A percentile compares a stretch with the other conserved stretches of the same genome.
Conservation (phyloP, 2,113 vertebrate genomes). For the Agelaius phoeniceus region DNA sequence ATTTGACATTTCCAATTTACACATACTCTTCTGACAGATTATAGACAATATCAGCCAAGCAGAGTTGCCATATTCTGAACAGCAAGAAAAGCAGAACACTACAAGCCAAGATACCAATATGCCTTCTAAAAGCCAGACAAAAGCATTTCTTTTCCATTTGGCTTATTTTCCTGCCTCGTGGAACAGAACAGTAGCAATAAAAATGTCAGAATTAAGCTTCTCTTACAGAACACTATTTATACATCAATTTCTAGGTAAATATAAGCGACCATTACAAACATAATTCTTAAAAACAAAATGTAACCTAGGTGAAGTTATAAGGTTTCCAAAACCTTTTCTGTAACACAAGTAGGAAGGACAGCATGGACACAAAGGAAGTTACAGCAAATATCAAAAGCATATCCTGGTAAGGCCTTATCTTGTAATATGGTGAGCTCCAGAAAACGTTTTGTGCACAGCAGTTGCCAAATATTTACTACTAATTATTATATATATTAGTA, state of each 20-base stretch:
- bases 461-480: not conserved
- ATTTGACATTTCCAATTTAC: not conserved
- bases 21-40: not conserved
- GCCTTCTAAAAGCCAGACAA: not conserved
- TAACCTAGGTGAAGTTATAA: not conserved
- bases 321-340: not conserved
- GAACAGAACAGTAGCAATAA: not conserved
- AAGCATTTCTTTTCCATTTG: not conserved
- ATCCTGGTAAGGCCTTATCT: not conserved
- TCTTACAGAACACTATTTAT: not conserved
- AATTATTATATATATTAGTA: too few species aligned
- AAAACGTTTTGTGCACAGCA: not conserved
- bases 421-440: not conserved
- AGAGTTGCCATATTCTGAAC: not conserved
- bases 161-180: not conserved
- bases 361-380: not conserved
- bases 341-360: not conserved
- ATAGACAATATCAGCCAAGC: not conserved
- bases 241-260: not conserved
- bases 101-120: not conserved
- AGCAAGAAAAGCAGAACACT: not conserved
- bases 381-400: not conserved
- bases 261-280: not conserved
- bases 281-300: not conserved
- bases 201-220: not conserved